These are phyloP conservation scores for Cephus pulcher DNA, from an alignment of 2,888 invertebrate genomes.

Conservation along the genomic window DNA sequence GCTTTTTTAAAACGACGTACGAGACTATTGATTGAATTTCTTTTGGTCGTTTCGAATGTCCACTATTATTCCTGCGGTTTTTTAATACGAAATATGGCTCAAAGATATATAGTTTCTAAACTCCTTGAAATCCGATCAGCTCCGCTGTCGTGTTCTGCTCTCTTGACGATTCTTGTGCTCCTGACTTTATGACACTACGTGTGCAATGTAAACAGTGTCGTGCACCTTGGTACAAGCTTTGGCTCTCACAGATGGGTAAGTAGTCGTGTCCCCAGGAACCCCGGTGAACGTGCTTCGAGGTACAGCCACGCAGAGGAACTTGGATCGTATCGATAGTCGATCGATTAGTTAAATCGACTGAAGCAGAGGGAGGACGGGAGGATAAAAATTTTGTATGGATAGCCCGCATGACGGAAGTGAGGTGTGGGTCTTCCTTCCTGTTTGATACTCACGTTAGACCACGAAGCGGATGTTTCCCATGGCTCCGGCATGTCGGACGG, in stretches of 20 bases:
- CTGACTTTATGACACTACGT: neutral
- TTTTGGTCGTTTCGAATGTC: neutral
- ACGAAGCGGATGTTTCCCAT: neutral
- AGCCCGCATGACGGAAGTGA: neutral
- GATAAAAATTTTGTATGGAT: neutral
- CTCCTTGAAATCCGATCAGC: neutral
- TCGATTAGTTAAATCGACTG: neutral
- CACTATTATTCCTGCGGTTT: neutral
- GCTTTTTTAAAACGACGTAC: neutral
- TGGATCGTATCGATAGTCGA: neutral
- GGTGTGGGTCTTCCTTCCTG: neutral
- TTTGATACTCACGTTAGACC: neutral
- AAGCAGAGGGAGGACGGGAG: neutral
- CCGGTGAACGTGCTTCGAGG: neutral
- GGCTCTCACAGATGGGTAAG: neutral
- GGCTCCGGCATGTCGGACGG: neutral
- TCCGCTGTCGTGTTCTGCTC: neutral
- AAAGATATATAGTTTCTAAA: neutral
- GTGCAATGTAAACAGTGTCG: neutral
- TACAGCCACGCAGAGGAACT: neutral
- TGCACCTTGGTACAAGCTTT: neutral
- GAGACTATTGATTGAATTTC: neutral
- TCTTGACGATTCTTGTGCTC: neutral
- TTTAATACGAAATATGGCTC: neutral
- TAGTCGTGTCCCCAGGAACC: neutral